These are phyloP conservation scores for Calyptomena viridis DNA, from an alignment of 2,113 vertebrate species.

Conservation along the genomic window DNA sequence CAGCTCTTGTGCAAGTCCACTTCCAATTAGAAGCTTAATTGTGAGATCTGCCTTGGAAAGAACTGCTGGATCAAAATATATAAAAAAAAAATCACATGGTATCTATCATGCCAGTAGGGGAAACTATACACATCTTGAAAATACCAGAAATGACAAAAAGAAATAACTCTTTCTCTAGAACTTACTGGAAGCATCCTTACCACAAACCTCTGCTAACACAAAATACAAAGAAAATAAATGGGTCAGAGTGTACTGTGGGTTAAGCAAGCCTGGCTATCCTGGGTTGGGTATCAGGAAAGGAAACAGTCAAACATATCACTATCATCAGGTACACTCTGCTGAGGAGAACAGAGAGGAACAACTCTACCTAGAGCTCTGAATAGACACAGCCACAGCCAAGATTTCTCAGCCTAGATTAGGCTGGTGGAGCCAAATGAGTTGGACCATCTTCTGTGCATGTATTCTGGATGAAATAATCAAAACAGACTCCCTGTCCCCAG, in stretches of 20 bases:
- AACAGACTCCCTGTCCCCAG: neutral
- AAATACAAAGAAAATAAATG: neutral
- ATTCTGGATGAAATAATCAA: neutral
- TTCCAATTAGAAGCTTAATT: slow-evolving; percentile 25
- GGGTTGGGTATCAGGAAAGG: neutral
- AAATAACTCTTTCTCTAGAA: neutral
- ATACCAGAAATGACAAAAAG: neutral
- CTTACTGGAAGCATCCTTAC: neutral
- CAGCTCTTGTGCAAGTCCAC: neutral
- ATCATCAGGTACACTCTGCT: neutral
- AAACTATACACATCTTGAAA: neutral
- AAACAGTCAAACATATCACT: neutral
- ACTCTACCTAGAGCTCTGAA: neutral
- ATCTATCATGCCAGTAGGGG: neutral
- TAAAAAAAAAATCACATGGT: slow-evolving; percentile 16
- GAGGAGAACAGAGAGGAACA: fast-evolving
- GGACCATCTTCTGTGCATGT: neutral
- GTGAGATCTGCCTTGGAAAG: neutral
- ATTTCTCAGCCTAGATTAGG: neutral
- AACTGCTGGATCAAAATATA: slow-evolving; percentile 14
- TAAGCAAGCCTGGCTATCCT: neutral
- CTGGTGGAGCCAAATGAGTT: neutral
- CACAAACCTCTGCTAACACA: neutral
- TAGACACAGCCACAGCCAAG: neutral
- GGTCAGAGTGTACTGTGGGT: neutral